phyloP scores from a whole-genome alignment of 2,797 vertebrate species.

The Eulemur coronatus region DNA sequence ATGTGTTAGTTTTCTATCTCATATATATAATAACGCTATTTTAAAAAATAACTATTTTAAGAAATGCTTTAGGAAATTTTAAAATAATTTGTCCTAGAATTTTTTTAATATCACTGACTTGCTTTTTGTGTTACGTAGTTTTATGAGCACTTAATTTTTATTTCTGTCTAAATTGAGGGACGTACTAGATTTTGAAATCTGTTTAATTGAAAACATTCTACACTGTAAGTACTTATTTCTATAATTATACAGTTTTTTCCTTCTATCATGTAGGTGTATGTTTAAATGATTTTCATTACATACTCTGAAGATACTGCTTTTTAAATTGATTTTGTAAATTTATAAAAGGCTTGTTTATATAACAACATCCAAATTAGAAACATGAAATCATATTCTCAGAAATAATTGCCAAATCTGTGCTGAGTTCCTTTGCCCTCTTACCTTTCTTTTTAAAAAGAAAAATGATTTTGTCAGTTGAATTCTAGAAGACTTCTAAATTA shows the following conservation, averaged over 20 bases:
- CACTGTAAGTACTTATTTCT: background rate
- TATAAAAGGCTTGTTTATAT: background rate
- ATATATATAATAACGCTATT: background rate
- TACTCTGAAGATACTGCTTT: slow-evolving; percentile 1
- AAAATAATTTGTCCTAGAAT: background rate
- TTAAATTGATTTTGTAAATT: background rate
- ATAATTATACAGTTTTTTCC: background rate
- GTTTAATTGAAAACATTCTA: background rate
- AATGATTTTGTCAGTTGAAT: background rate
- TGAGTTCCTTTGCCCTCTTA: background rate
- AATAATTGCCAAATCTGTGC: background rate
- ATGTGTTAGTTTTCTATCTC: background rate
- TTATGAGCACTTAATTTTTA: background rate
- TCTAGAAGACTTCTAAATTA: background rate
- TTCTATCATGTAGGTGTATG: background rate
- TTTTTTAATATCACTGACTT: background rate
- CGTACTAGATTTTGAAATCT: background rate
- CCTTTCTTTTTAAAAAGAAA: background rate
- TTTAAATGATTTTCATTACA: background rate
- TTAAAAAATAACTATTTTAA: background rate
- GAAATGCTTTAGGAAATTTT: background rate
- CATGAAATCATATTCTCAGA: background rate
- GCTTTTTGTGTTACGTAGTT: background rate
- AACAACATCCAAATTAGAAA: background rate
- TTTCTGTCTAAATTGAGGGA: background rate